Base-by-base conservation (phyloP, 2,797 vertebrate species). In the Dallia pectoralis region DNA sequence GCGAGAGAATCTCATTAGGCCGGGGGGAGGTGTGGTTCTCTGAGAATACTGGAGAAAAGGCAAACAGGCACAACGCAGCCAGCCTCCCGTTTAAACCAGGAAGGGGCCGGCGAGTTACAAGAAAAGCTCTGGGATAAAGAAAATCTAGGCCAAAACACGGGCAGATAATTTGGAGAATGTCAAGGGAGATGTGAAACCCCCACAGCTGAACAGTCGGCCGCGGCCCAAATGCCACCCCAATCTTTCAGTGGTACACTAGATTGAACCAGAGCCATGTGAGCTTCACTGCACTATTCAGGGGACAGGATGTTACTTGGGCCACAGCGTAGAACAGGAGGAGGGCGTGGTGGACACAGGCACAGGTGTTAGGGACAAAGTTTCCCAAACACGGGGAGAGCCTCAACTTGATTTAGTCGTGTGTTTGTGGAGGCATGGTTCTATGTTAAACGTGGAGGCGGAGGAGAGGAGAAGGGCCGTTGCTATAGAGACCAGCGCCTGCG, bases 1-100 rank as follows among this genome's bases (percentile, higher is more conserved):
- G 14, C 16, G 14, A 49, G 14, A 61, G 27, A 74, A 77, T 75
- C 63, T 71, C 33, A 67, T 77, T 49, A 40, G 77, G 53, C 76
- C 70, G 77, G n/a, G 47, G 62, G 78, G 71, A 68, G 62, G n/a
- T 47, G 29, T 77, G 70, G 74, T 77, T 81, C 77, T 71, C 53
- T 62, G 66, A 56, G 44, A 73, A 44, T 27, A 76, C 56, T 70
- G 76, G 53, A 84, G 77, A 68, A 82, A 56, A 47, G 83, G 5
- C 18, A 15, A 16, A 51, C 14, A 18, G 19, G 9, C 51, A 19
- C 48, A 49, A 22, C n/a, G 73, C 80, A 84, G 85, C 77, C 85
- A 84, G 70, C 80, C 70, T 82, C 67, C 70, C 77, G 81, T 40
- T 79, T 70, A 67, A 79, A 77, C 82, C 78, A 77, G 75, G 77